A percentile compares a stretch with the other conserved stretches of the same genome.
Evolutionary conservation across 1,140 invertebrate species (phyloP).

Genomic region (Nymphalis io): DNA sequence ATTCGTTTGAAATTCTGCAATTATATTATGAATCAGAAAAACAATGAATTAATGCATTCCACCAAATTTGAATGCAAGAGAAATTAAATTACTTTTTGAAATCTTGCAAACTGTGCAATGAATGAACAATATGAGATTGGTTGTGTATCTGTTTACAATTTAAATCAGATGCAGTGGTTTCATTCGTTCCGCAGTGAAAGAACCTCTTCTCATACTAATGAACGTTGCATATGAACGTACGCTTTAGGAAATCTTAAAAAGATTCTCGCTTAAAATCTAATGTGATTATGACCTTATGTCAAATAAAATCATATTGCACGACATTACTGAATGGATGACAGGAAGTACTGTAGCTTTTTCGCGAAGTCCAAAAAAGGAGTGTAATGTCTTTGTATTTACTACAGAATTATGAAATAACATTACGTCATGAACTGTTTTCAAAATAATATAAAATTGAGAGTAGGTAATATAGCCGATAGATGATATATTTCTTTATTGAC

Average conservation of each 20-base stretch:
- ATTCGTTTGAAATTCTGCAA: not conserved
- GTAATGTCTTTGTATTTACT: conserved; percentile 1
- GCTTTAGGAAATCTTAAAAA: not conserved
- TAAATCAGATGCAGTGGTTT: conserved; percentile 28
- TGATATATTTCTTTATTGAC: no score
- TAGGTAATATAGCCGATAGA: no score
- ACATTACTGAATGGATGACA: no score
- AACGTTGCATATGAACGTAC: conserved; percentile 2
- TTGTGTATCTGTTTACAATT: conserved; percentile 24
- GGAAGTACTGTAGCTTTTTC: not conserved
- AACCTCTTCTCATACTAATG: conserved; percentile 31
- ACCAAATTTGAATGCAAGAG: not conserved
- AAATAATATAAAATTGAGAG: not conserved
- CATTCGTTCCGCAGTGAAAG: conserved; percentile 17
- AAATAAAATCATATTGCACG: no score
- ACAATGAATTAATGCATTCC: not conserved
- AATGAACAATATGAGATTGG: conserved; percentile 13
- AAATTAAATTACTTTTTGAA: conserved; percentile 16
- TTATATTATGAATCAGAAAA: not conserved
- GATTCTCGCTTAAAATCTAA: not conserved
- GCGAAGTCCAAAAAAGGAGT: no score
- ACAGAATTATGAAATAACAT: not conserved
- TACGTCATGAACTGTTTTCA: not conserved
- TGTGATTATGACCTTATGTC: no score
- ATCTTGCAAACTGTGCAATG: conserved; percentile 21